A percentile compares a stretch with the other conserved stretches of the same genome.
Evolutionary conservation across 2,888 invertebrate species (phyloP).

Genomic region (Sialis lutaria): DNA sequence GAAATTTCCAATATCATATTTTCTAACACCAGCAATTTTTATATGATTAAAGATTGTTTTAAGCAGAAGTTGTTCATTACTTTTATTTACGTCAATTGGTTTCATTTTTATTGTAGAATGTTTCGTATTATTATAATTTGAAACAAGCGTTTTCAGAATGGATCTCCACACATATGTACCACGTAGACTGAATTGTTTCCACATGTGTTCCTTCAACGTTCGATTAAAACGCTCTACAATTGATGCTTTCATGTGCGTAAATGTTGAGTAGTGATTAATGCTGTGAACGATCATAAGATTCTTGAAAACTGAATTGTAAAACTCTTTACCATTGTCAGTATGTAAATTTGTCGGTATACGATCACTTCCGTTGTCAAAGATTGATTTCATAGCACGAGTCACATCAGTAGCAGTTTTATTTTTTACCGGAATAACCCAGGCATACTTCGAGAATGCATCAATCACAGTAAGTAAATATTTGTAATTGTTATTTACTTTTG

Average conservation of each 20-base stretch:
- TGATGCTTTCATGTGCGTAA: neutral
- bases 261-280: neutral
- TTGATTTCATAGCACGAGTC: neutral
- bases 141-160: constrained; percentile 2
- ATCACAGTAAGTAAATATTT: constrained; percentile 21
- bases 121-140: neutral
- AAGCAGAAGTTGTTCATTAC: constrained; percentile 13
- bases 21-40: constrained; percentile 11
- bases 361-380: neutral
- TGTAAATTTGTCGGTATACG: constrained; percentile 14
- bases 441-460: constrained; percentile 22
- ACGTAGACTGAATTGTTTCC: constrained; percentile 15
- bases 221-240: constrained; percentile 13
- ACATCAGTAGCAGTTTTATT: constrained; percentile 16
- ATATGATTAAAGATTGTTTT: constrained; percentile 12
- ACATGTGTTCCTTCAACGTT: constrained; percentile 13
- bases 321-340: constrained; percentile 17
- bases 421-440: constrained; percentile 19
- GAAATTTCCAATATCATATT: no score
- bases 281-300: constrained; percentile 12
- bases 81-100: constrained; percentile 17
- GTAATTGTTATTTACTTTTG: constrained; percentile 16
- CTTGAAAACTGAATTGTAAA: constrained; percentile 14
- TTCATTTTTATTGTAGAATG: constrained; percentile 18
- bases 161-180: constrained; percentile 15